These are phyloP conservation scores for Hypomesus transpacificus DNA, from an alignment of 2,113 vertebrate genomes.

Conservation along the genomic window DNA sequence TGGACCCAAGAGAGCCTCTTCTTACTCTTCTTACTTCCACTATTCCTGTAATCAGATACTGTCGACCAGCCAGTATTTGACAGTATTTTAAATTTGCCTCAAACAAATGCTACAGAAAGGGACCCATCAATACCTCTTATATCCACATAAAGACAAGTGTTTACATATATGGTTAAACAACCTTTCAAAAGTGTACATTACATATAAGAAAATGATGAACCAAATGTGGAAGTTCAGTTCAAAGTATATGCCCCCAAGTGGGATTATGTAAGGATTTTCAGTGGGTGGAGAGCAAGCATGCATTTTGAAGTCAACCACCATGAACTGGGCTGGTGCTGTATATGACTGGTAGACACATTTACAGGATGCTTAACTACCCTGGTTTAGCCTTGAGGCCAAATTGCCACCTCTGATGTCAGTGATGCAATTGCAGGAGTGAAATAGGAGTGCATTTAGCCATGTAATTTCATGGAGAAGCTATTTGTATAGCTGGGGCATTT, in stretches of 20 bases:
- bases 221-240: no score
- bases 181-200: no score
- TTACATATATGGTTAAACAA: no score
- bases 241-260: no score
- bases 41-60: neutral
- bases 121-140: no score
- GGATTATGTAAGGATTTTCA: no score
- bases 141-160: no score
- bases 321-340: constrained; percentile 14
- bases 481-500: constrained; percentile 34
- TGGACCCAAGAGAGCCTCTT: neutral
- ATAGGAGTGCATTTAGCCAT: constrained; percentile 41
- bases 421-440: constrained; percentile 40
- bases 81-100: no score
- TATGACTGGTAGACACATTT: constrained; percentile 17
- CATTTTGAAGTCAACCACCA: neutral
- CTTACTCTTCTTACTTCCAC: no score
- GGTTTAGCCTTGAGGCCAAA: constrained; percentile 25
- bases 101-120: no score
- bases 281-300: neutral
- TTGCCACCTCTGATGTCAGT: constrained; percentile 25
- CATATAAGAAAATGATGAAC: no score
- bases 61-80: no score
- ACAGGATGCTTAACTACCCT: constrained; percentile 30
- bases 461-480: constrained; percentile 47